Conservation (phyloP, 2,888 invertebrate species). For the Meta bourneti region DNA sequence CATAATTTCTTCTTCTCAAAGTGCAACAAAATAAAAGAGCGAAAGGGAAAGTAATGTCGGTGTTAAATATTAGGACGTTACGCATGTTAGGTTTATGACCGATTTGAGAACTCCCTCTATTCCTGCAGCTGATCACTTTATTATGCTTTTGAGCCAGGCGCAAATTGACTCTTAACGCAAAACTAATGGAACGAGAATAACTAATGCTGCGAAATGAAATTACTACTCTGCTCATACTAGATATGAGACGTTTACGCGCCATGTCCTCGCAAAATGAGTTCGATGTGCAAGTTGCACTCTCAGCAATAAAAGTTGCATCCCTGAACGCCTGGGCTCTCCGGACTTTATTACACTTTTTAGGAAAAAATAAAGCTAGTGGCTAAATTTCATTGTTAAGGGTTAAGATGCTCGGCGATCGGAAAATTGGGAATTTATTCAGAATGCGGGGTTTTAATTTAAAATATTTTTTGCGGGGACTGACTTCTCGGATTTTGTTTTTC, state of each 20-base stretch:
- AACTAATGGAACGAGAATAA: conserved; percentile 74
- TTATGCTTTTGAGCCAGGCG: conserved; percentile 67
- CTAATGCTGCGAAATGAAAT: conserved; percentile 74
- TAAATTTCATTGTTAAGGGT: conserved; percentile 53
- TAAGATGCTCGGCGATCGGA: conserved; percentile 50
- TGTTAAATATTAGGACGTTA: conserved; percentile 71
- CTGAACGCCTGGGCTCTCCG: conserved; percentile 21
- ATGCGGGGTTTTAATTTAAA: conserved; percentile 56
- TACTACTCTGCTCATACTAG: conserved; percentile 39
- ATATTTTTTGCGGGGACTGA: not conserved
- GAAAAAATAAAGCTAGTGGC: conserved; percentile 30
- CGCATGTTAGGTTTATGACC: conserved; percentile 71
- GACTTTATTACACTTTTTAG: conserved; percentile 55
- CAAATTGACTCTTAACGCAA: conserved; percentile 74
- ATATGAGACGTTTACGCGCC: conserved; percentile 54
- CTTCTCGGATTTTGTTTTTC: not conserved
- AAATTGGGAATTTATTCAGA: conserved; percentile 66
- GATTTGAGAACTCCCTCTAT: conserved; percentile 59
- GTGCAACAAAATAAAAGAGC: conserved; percentile 19
- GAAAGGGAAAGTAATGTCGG: conserved; percentile 29
- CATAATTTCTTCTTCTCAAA: conserved; percentile 3
- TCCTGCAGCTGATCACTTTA: conserved; percentile 65
- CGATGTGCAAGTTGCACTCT: conserved; percentile 3
- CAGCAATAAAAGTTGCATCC: conserved; percentile 62
- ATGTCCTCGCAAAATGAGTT: conserved; percentile 63